Percentiles rank a stretch among this genome's conserved stretches.
Evolutionary conservation across 2,888 invertebrate species (phyloP).

Genomic region (Mayetiola destructor): DNA sequence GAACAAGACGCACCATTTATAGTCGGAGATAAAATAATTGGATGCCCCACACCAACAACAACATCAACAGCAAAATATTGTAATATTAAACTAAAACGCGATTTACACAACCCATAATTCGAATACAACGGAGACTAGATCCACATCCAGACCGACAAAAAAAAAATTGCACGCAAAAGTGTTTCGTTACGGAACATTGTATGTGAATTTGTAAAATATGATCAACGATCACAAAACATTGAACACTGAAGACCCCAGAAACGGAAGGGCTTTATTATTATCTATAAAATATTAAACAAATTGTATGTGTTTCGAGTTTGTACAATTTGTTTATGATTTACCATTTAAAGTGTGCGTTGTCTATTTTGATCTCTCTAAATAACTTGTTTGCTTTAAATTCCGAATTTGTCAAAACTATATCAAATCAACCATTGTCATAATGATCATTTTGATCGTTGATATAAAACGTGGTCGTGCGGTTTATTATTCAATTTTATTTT

Average conservation of each 20-base stretch:
- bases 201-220: constrained; percentile 4
- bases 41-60: neutral
- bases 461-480: constrained; percentile 9
- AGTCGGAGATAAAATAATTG: neutral
- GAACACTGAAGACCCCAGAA: no score
- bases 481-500: no score
- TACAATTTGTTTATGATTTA: no score
- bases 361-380: no score
- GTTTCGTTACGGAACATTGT: neutral
- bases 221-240: constrained; percentile 10
- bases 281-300: no score
- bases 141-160: neutral
- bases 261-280: constrained; percentile 7
- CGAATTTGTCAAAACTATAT: constrained; percentile 10
- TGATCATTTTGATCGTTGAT: constrained; percentile 5
- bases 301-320: no score
- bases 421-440: neutral
- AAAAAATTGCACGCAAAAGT: neutral
- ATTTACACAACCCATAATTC: no score
- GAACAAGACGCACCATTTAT: constrained; percentile 11
- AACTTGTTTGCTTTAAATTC: no score
- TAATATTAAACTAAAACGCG: no score
- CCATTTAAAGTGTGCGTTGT: no score
- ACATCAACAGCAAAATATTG: neutral
- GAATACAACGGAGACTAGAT: neutral